Base-by-base conservation (phyloP, 2,797 vertebrate species). In the Characodon lateralis region DNA sequence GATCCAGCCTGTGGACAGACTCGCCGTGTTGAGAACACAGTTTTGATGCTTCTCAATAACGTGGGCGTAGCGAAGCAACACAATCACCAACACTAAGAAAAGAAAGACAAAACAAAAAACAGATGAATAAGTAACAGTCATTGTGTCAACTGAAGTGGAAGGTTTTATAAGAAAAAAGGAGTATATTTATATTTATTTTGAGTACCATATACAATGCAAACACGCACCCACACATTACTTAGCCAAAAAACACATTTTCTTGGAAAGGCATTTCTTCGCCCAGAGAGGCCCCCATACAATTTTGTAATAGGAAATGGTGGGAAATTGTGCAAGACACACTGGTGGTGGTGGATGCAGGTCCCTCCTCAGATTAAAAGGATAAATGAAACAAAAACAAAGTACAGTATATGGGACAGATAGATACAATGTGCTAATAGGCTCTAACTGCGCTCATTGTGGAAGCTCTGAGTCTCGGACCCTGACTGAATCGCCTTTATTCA, bases 1-100 rank as follows among this genome's bases (percentile, higher is more conserved):
- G 93, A 97, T 95, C 96, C 97, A 98, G 88, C 96, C 96, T 0
- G 96, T 94, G 76, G 95, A 96, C 80, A 98, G 95, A 79, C 96
- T 96, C 26, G 97, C 95, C 0, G 96, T 97, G 93, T 97, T 97
- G 83, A 98, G 95, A 12, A 97, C 93, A 77, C 96, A 97, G 0
- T 96, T 97, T 77, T 96, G 96, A 28, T 96, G 95, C 61, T 94
- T 92, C 90, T 98, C 96, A 71, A 97, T 96, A 78, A 97, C 96
- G 53, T 95, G 96, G 43, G 96, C 96, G 0, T 98, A 98, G 46
- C 96, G 95, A 74, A 98, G 94, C 84, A 97, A 92, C 72, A 96
- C 97, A 71, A 97, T 97, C 85, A 96, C 89, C 94, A 97, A 95
- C 78, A 98, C 97, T 97, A 85, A 0, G 82, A 66, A 70, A 71